phyloP scores from a whole-genome alignment of 2,113 vertebrate genomes.

The Rhinolophus sinicus region DNA sequence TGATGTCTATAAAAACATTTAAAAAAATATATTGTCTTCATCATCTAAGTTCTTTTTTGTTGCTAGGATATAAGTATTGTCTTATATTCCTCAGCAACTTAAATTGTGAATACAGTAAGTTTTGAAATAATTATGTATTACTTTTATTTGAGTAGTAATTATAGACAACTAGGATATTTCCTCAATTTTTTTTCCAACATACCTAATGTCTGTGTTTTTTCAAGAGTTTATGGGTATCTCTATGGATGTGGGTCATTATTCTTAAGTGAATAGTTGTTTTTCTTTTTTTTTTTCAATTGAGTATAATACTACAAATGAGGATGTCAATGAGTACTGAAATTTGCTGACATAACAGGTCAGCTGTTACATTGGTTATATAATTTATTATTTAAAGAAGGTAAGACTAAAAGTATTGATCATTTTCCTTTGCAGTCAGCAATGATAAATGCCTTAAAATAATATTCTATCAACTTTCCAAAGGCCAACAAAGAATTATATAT shows the following conservation, averaged over 20 bases:
- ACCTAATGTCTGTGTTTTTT: background rate
- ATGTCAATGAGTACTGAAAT: background rate
- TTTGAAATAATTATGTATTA: slow-evolving; percentile 41
- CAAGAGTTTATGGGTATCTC: background rate
- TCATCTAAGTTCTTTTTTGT: background rate
- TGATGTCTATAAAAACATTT: background rate
- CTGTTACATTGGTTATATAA: background rate
- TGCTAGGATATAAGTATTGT: background rate
- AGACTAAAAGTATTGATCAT: background rate
- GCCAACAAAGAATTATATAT: background rate
- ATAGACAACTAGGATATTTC: background rate
- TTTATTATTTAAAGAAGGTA: slow-evolving; percentile 29
- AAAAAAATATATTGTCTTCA: background rate
- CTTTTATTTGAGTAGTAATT: background rate
- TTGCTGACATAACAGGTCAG: background rate
- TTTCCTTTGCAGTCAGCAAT: slow-evolving; percentile 20
- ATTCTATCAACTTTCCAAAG: background rate
- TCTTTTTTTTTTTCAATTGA: background rate
- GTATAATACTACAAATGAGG: background rate
- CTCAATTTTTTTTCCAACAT: background rate
- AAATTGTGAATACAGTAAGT: background rate
- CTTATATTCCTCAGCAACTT: background rate
- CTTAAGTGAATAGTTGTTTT: background rate
- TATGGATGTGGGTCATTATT: background rate
- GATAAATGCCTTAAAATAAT: background rate